phyloP scores from a whole-genome alignment of 2,113 vertebrate genomes.

The Notechis scutatus region DNA sequence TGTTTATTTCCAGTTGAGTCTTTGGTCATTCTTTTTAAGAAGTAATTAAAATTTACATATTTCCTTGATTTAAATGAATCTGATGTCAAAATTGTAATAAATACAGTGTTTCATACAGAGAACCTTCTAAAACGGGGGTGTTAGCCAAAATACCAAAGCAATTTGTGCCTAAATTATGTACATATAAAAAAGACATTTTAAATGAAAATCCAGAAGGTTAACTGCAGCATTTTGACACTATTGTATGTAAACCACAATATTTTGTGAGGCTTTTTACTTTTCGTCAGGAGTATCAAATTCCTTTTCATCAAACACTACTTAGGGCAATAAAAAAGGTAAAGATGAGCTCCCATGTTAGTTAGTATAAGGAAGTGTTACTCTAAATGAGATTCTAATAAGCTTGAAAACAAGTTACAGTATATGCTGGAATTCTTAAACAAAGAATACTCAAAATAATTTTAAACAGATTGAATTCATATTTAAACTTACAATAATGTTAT shows the following conservation, averaged over 20 bases:
- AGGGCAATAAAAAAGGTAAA: background rate
- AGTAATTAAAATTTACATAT: background rate
- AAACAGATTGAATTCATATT: background rate
- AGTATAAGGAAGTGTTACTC: background rate
- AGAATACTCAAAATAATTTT: background rate
- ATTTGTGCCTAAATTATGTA: background rate
- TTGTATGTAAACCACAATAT: background rate
- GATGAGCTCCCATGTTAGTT: background rate
- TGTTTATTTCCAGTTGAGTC: background rate
- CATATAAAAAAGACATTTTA: background rate
- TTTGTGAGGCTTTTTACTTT: background rate
- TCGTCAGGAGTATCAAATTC: background rate
- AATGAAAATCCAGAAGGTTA: background rate
- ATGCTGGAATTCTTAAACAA: background rate
- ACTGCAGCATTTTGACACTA: background rate
- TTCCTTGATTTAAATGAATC: background rate
- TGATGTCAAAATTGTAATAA: background rate
- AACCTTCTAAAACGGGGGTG: background rate
- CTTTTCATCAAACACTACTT: background rate
- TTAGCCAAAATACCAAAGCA: background rate
- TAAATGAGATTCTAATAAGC: background rate
- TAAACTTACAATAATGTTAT: background rate
- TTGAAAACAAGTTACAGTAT: background rate
- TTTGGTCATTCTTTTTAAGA: background rate
- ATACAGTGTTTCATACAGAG: background rate